Evolutionary conservation across 1,140 invertebrate genomes (phyloP).

Genomic region (Drosophila auraria): DNA sequence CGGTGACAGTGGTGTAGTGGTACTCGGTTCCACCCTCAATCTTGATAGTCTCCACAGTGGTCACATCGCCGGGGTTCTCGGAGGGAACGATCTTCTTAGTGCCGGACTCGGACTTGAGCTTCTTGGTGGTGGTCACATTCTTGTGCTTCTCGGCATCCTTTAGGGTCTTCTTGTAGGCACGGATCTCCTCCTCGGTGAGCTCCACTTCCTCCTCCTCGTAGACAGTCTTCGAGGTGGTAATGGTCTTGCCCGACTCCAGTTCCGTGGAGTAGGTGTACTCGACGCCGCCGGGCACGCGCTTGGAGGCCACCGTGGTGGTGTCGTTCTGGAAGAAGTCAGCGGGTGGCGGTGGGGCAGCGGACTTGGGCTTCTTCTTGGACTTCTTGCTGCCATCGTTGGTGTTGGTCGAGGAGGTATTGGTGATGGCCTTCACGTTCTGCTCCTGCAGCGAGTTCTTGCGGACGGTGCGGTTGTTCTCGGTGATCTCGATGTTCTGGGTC

Average conservation of each 20-base stretch:
- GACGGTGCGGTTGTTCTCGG: slow-evolving; percentile 81
- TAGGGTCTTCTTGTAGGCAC: slow-evolving; percentile 78
- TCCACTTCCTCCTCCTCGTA: slow-evolving; percentile 83
- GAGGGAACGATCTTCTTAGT: slow-evolving; percentile 84
- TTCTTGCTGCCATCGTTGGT: slow-evolving; percentile 62
- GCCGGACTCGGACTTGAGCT: slow-evolving; percentile 79
- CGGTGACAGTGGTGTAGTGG: slow-evolving; percentile 81
- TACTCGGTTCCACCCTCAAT: slow-evolving; percentile 83
- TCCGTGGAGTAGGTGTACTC: slow-evolving; percentile 81
- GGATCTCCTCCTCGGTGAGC: slow-evolving; percentile 82
- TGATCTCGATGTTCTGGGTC: slow-evolving; percentile 76
- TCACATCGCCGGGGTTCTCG: slow-evolving; percentile 81
- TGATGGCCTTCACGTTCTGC: slow-evolving; percentile 71
- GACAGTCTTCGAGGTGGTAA: slow-evolving; percentile 83
- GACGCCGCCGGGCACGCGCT: slow-evolving; percentile 79
- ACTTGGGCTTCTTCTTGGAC: slow-evolving; percentile 78
- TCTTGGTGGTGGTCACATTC: slow-evolving; percentile 81
- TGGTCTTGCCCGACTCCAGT: slow-evolving; percentile 81
- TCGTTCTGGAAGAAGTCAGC: slow-evolving; percentile 82
- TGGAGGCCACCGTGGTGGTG: slow-evolving; percentile 77
- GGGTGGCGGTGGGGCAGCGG: slow-evolving; percentile 77
- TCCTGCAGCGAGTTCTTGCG: slow-evolving; percentile 82
- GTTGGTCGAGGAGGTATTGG: slow-evolving; percentile 27
- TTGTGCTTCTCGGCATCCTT: slow-evolving; percentile 85
- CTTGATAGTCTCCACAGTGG: slow-evolving; percentile 84